These are phyloP conservation scores for Thermophis baileyi DNA, from an alignment of 2,113 vertebrate genomes.

Conservation along the genomic window DNA sequence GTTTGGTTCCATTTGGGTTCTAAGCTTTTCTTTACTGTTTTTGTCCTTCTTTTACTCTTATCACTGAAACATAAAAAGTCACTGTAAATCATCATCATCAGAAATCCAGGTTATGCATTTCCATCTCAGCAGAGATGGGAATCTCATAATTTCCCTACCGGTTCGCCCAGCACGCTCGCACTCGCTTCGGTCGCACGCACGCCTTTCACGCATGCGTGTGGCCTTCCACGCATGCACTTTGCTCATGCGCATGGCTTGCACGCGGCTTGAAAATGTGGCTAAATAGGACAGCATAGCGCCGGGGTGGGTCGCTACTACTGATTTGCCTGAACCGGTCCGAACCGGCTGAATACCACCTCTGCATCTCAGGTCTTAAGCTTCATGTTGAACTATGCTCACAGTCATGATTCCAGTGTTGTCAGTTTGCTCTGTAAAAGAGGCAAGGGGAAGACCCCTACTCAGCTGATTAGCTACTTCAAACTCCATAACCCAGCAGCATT, in stretches of 20 bases:
- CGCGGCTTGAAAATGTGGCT: too few species aligned
- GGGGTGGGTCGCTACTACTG: too few species aligned
- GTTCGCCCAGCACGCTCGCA: too few species aligned
- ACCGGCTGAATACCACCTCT: too few species aligned
- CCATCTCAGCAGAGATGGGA: slow-evolving; percentile 1
- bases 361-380: too few species aligned
- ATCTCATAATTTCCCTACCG: too few species aligned
- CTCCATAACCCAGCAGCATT: not conserved
- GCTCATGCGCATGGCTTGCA: too few species aligned
- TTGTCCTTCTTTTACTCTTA: slow-evolving; percentile 97
- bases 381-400: not conserved
- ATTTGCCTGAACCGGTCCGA: too few species aligned
- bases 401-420: not conserved
- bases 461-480: not conserved
- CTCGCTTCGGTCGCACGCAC: too few species aligned
- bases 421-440: not conserved
- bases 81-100: slow-evolving; percentile 36
- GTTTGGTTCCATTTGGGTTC: slow-evolving; percentile 99
- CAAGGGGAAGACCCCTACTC: not conserved
- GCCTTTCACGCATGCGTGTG: too few species aligned
- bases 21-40: slow-evolving; percentile 94
- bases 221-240: too few species aligned
- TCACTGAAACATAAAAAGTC: slow-evolving; percentile 77
- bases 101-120: slow-evolving; percentile 32
- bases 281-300: too few species aligned